Evolutionary conservation across 2,888 invertebrate species (phyloP).

Genomic region (Julus scanicus): DNA sequence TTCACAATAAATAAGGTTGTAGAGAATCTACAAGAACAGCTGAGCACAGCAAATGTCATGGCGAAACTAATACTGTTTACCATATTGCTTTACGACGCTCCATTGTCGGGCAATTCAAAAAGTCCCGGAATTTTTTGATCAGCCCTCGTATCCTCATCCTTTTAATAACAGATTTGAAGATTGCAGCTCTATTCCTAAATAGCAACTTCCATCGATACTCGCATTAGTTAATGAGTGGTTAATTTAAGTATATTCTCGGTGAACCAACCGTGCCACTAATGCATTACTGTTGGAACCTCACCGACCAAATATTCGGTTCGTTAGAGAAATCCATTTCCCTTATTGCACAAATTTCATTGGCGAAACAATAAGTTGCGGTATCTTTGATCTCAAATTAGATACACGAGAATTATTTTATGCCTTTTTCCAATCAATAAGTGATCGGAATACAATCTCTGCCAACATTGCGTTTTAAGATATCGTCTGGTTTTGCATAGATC

Average conservation of each 20-base stretch:
- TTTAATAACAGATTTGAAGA: conserved; percentile 21
- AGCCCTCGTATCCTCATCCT: not conserved
- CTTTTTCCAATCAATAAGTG: not conserved
- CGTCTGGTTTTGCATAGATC: not conserved
- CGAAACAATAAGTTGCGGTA: not conserved
- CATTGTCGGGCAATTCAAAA: too few species aligned
- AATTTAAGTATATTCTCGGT: not conserved
- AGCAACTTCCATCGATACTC: not conserved
- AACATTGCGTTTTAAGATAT: not conserved
- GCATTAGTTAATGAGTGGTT: not conserved
- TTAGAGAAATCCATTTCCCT: not conserved
- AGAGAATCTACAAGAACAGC: too few species aligned
- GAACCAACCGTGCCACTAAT: not conserved
- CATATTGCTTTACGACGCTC: too few species aligned
- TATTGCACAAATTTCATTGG: not conserved
- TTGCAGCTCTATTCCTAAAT: not conserved
- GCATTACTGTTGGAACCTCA: not conserved
- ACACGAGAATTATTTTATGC: not conserved
- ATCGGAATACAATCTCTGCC: not conserved
- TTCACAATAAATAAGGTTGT: too few species aligned
- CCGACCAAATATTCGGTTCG: not conserved
- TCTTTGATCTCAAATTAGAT: not conserved
- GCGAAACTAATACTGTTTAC: too few species aligned
- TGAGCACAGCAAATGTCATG: too few species aligned
- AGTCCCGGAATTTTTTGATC: too few species aligned